Evolutionary conservation across 2,888 invertebrate species (phyloP).

Genomic region (Nematopogon swammerdamellus): DNA sequence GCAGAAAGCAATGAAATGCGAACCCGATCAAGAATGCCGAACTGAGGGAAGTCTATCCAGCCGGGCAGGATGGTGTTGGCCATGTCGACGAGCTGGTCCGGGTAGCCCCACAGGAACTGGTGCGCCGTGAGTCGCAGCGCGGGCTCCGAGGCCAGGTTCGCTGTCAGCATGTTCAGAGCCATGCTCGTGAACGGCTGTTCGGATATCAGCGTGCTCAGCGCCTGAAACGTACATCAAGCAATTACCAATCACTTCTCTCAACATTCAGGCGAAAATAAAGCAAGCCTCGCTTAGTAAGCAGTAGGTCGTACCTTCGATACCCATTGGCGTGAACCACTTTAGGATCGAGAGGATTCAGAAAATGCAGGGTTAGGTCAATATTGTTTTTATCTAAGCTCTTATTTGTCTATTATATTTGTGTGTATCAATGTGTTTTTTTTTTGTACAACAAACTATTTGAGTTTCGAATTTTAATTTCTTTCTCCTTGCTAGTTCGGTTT

Average conservation of each 20-base stretch:
- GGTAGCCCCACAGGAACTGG: conserved; percentile 80
- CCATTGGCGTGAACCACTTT: no score
- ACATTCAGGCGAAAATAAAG: background rate
- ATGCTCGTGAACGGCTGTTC: conserved; percentile 54
- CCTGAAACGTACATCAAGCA: conserved; percentile 29
- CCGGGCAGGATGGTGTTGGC: conserved; percentile 67
- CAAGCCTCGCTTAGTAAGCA: background rate
- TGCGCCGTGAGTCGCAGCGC: conserved; percentile 63
- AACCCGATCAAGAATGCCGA: conserved; percentile 79
- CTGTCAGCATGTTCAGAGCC: conserved; percentile 57
- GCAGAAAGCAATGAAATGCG: conserved; percentile 19
- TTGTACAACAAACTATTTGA: background rate
- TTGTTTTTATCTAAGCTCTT: no score
- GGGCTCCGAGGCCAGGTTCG: conserved; percentile 54
- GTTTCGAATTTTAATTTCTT: conserved; percentile 1
- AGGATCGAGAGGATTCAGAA: no score
- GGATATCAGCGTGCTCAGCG: conserved; percentile 51
- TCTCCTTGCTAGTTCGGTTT: conserved; percentile 2
- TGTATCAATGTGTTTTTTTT: no score
- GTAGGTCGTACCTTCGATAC: background rate
- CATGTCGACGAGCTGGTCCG: conserved; percentile 67
- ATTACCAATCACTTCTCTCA: background rate
- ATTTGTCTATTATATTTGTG: no score
- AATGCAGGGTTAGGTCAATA: no score
- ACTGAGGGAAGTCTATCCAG: conserved; percentile 66